Base-by-base conservation (phyloP, 2,797 vertebrate genomes). In the Tangara arthus region DNA sequence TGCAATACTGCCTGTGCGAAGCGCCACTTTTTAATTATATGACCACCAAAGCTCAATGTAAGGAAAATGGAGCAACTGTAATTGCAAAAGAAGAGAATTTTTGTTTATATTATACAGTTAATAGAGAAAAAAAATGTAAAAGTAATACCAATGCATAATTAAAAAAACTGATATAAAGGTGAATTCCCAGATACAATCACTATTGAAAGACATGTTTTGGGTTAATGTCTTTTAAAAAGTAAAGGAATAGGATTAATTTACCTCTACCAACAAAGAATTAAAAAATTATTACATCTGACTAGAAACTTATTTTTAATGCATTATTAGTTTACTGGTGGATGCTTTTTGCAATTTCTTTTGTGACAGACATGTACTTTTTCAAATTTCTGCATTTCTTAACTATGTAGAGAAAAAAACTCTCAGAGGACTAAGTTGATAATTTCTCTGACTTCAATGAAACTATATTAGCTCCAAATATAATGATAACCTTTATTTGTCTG, bases 21-120 rank as follows among this genome's bases (percentile, higher is more conserved):
- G 84, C 90, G 85, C 78, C 79, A 90, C 64, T 93, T 93, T 97
- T 97, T 97, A 97, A 97, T 97, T 97, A 97, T 72, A 89, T 69
- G 80, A 90, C 72, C 83, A 95, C 92, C 64, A 69, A 94, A 92
- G 90, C 64, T 47, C 84, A 81, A 69, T 49, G 30, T 35, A 80
- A 50, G 66, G 94, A 42, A 75, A 90, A 93, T 50, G 35, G 72
- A 90, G 82, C 30, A 71, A 94, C 71, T 86, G 52, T 88, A 96
- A 97, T 77, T 92, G 72, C 88, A 93, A 91, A 95, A 52, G 57
- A 89, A 83, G 89, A 87, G 90, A 78, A 22, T 56, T 47, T 77
- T 94, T 90, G 28, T 72, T 93, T 85, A 47, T 44, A 32, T 77
- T 72, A 46, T n/a, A 53, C 1, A 44, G 30, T 55, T 66, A 78